These are phyloP conservation scores for Andricus quercusramuli DNA, from an alignment of 2,888 invertebrate species.

Conservation along the genomic window DNA sequence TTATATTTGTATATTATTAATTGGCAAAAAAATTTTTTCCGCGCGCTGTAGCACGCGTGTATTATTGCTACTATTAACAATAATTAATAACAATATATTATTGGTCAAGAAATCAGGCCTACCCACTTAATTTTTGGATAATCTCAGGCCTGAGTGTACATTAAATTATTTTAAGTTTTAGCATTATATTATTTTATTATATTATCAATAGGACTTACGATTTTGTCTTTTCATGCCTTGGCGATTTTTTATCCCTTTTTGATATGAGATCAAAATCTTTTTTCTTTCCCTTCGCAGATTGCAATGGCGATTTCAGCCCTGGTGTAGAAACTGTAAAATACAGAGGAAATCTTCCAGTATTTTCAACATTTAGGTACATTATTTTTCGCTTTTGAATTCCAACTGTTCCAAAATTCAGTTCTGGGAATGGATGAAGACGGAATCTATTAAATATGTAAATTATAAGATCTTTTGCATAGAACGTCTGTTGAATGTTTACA, in stretches of 20 bases:
- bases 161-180: too few species aligned
- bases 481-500: too few species aligned
- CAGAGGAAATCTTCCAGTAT: slow-evolving; percentile 82
- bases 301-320: background rate
- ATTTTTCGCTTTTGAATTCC: slow-evolving; percentile 80
- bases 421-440: slow-evolving; percentile 81
- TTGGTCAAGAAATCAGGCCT: too few species aligned
- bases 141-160: too few species aligned
- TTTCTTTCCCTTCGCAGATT: slow-evolving; percentile 3
- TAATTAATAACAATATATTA: too few species aligned
- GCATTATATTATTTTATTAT: background rate
- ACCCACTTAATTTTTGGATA: too few species aligned
- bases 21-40: too few species aligned
- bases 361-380: slow-evolving; percentile 82
- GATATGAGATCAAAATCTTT: background rate
- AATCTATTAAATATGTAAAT: slow-evolving; percentile 76
- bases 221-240: background rate
- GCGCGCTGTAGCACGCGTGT: too few species aligned
- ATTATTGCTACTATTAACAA: too few species aligned
- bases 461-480: background rate
- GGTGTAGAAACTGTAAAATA: slow-evolving; percentile 70
- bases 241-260: background rate
- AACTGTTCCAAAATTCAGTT: slow-evolving; percentile 82
- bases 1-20: too few species aligned
- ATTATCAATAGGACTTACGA: background rate